These are phyloP conservation scores for Rhinophrynus dorsalis DNA, from an alignment of 2,797 vertebrate species.

Conservation along the genomic window DNA sequence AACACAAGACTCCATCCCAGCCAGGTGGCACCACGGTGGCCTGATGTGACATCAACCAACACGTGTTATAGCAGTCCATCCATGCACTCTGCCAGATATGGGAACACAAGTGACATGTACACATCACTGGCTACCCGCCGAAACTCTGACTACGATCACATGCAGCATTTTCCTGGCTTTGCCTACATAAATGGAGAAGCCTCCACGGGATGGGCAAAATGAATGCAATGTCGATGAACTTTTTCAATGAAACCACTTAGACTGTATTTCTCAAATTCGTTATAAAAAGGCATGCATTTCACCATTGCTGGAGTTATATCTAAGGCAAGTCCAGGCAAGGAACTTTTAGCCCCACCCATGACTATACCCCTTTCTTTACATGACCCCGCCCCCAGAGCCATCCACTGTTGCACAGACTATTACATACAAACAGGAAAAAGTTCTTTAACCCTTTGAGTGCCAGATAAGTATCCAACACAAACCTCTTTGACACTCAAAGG, in stretches of 20 bases:
- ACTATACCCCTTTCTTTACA: too few relatives aligned
- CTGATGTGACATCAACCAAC: constrained; percentile 88
- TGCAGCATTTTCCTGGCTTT: constrained; percentile 97
- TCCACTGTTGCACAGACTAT: too few relatives aligned
- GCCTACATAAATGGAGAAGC: constrained; percentile 98
- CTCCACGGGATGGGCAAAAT: constrained; percentile 96
- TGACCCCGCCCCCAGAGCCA: too few relatives aligned
- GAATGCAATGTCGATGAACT: constrained; percentile 57
- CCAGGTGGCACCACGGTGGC: constrained; percentile 90
- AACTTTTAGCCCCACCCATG: too few relatives aligned
- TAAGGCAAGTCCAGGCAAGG: too few relatives aligned
- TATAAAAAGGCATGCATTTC: constrained; percentile 42
- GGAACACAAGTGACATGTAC: constrained; percentile 90
- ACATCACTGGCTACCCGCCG: constrained; percentile 85
- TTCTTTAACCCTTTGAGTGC: too few relatives aligned
- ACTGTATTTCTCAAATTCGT: not conserved
- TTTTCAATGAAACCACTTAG: not conserved
- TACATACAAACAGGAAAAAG: too few relatives aligned
- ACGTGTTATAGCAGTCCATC: constrained; percentile 90
- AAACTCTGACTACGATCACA: constrained; percentile 97
- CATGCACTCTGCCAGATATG: constrained; percentile 91
- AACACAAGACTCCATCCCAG: constrained; percentile 88
- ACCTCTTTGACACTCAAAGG: too few relatives aligned
- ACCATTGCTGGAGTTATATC: too few relatives aligned
- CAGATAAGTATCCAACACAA: too few relatives aligned